phyloP scores from a whole-genome alignment of 2,888 invertebrate species.

The Synanthedon formicaeformis region DNA sequence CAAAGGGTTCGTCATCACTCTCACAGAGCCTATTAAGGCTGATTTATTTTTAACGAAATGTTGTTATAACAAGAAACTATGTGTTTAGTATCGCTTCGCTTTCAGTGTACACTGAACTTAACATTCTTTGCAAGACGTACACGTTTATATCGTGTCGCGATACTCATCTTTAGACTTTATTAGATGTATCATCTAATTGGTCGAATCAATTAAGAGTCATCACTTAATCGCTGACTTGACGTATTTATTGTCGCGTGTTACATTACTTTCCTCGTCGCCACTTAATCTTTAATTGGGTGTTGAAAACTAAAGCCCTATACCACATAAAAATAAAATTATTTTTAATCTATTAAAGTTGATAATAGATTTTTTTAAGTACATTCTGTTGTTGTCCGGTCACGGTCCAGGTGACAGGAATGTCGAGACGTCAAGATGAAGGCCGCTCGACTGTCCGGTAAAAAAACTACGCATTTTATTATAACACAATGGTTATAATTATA shows the following conservation, averaged over 20 bases:
- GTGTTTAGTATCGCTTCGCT: background rate
- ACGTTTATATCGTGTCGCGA: background rate
- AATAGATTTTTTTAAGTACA: too few species aligned
- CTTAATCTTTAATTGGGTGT: too few species aligned
- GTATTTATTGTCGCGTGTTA: background rate
- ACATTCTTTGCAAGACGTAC: background rate
- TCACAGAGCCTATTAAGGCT: too few species aligned
- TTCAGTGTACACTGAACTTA: background rate
- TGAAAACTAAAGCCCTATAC: too few species aligned
- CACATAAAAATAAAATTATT: too few species aligned
- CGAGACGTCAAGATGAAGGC: conserved; percentile 2
- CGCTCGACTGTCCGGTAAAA: background rate
- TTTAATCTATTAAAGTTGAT: too few species aligned
- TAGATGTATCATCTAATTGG: background rate
- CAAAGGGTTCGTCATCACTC: too few species aligned
- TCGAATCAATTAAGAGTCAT: too few species aligned
- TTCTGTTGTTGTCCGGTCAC: conserved; percentile 2
- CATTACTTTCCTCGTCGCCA: background rate
- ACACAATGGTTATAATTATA: too few species aligned
- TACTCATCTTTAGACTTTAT: background rate
- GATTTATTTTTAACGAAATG: too few species aligned
- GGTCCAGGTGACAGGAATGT: conserved; percentile 5
- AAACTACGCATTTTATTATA: too few species aligned
- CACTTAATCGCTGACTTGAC: background rate
- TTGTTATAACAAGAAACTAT: too few species aligned